A percentile compares a stretch with the other conserved stretches of the same genome.
Conservation (phyloP, 2,113 vertebrate species). For the Syrrhaptes paradoxus region DNA sequence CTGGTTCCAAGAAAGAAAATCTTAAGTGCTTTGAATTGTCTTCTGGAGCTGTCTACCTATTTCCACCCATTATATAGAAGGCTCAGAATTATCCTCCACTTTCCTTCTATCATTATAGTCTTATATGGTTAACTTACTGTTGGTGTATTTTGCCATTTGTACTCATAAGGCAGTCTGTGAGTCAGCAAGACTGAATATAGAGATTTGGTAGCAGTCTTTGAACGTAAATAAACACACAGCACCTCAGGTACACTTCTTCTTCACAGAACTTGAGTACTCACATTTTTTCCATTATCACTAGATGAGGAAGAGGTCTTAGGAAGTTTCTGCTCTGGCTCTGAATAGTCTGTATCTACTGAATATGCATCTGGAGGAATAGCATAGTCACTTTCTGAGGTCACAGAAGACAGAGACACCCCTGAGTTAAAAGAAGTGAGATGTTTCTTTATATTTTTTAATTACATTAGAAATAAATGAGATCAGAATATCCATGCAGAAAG, state of each 20-base stretch:
- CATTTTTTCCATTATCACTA: slow-evolving; percentile 89
- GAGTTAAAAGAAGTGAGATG: background rate
- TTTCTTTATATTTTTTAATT: background rate
- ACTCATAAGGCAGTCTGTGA: background rate
- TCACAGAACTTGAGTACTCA: slow-evolving; percentile 67
- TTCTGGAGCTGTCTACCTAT: background rate
- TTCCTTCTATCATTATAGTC: background rate
- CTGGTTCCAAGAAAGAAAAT: background rate
- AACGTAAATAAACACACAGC: background rate
- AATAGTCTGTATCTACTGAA: slow-evolving; percentile 89
- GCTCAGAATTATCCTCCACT: background rate
- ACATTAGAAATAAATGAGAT: background rate
- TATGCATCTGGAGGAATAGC: slow-evolving; percentile 98
- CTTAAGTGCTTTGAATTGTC: background rate
- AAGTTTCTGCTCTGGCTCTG: slow-evolving; percentile 93
- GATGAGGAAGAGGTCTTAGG: slow-evolving; percentile 88
- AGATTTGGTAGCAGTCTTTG: background rate
- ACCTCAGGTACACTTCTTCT: background rate
- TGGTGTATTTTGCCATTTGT: background rate
- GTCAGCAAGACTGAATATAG: background rate
- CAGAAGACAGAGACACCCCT: slow-evolving; percentile 93
- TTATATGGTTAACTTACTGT: background rate
- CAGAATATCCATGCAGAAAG: background rate
- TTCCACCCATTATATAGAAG: background rate
- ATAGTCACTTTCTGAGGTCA: slow-evolving; percentile 96